These are phyloP conservation scores for Monochamus saltuarius DNA, from an alignment of 1,140 invertebrate genomes.

Conservation along the genomic window DNA sequence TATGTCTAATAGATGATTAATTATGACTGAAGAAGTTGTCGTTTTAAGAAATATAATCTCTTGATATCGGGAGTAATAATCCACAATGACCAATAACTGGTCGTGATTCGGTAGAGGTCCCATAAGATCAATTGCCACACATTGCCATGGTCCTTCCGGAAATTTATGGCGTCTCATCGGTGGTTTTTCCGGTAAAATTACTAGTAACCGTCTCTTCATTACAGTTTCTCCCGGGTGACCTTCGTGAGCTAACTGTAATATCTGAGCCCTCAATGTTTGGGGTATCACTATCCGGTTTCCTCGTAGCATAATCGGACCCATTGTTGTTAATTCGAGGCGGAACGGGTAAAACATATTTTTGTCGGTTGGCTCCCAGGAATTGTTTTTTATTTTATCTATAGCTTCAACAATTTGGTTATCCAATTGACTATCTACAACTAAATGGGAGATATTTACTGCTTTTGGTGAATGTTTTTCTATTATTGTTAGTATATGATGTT, in stretches of 20 bases:
- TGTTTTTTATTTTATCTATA: constrained; percentile 6
- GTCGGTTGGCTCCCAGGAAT: constrained; percentile 8
- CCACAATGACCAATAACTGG: constrained; percentile 33
- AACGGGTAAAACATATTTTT: constrained; percentile 32
- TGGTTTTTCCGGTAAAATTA: constrained; percentile 14
- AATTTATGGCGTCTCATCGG: constrained; percentile 34
- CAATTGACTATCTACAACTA: constrained; percentile 4
- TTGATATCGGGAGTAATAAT: constrained; percentile 36
- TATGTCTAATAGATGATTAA: constrained; percentile 20
- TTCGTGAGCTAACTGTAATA: constrained; percentile 43
- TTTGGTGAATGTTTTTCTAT: constrained; percentile 20
- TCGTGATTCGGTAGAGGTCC: constrained; percentile 33
- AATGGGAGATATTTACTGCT: constrained; percentile 20
- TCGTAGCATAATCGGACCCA: constrained; percentile 24
- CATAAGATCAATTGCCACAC: constrained; percentile 35
- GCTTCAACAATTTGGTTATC: constrained; percentile 8
- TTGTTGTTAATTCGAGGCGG: constrained; percentile 22
- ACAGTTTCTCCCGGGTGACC: constrained; percentile 41
- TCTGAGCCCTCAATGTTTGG: constrained; percentile 18
- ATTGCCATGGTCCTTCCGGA: constrained; percentile 36
- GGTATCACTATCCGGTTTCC: constrained; percentile 43
- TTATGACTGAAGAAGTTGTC: constrained; percentile 13
- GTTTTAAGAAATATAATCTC: constrained; percentile 29
- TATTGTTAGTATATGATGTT: constrained; percentile 13
- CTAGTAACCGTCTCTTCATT: constrained; percentile 40